Conservation (phyloP, 2,888 invertebrate genomes). For the Agrilus cyanescens region DNA sequence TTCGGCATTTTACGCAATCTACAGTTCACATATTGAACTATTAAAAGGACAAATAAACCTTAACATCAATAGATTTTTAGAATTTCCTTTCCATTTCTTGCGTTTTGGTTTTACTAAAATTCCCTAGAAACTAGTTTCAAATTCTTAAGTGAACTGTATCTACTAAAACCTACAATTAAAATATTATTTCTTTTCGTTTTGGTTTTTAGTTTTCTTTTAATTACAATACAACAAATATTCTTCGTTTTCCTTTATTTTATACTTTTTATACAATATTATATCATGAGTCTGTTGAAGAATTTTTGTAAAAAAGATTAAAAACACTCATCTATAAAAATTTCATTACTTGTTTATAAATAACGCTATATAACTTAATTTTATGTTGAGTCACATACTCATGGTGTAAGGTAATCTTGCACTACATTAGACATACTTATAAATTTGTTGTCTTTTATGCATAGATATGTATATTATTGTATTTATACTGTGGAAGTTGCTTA, state of each 20-base stretch:
- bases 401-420: neutral
- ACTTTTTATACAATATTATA: constrained; percentile 2
- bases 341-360: too few relatives aligned
- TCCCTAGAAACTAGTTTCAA: neutral
- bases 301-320: too few relatives aligned
- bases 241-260: constrained; percentile 5
- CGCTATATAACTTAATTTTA: neutral
- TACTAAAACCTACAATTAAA: constrained; percentile 1
- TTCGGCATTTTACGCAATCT: constrained; percentile 1
- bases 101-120: constrained; percentile 2
- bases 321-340: too few relatives aligned
- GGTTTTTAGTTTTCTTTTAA: constrained; percentile 3
- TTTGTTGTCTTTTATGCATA: too few relatives aligned
- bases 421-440: neutral
- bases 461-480: too few relatives aligned
- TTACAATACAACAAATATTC: constrained; percentile 4
- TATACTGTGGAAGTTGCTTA: too few relatives aligned
- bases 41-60: constrained; percentile 6
- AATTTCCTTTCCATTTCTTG: constrained; percentile 1
- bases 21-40: constrained; percentile 15
- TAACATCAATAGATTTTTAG: constrained; percentile 3
- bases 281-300: too few relatives aligned
- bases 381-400: constrained; percentile 2
- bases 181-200: constrained; percentile 3
- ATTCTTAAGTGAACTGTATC: too few relatives aligned